Base-by-base conservation (phyloP, 2,113 vertebrate species). In the Megaleporinus macrocephalus region DNA sequence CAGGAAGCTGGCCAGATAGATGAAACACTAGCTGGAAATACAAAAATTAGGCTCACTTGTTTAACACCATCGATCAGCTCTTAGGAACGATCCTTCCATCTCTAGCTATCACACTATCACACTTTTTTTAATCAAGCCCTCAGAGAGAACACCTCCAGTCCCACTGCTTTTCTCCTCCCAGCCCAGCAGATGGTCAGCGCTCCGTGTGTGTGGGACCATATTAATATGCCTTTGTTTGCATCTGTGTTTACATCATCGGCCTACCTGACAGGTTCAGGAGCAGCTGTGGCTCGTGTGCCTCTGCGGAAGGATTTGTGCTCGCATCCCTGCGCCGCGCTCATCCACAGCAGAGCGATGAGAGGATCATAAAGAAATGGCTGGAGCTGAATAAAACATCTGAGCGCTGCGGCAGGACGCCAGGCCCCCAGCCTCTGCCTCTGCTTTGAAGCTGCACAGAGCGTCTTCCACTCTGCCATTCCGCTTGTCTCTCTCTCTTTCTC, bases 351-450 rank as follows among this genome's bases (percentile, higher is more conserved):
- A 72, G 81, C 55, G 62, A 83, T 78, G 36, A 78, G 33, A 47
- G 73, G 30, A 76, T 33, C 47, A 55, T 74, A 79, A 24, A 61
- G 57, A 61, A 18, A 61, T 61, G 57, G 57, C 57, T 61, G 6
- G 55, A 36, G 53, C 26, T 70, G 73, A 76, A 82, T 76, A 61
- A 82, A 76, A 57, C 73, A 76, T 77, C 55, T 72, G 74, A 26
- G 74, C 41, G 69, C 41, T 29, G 61, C 55, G 0, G 55, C 41
- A 22, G 81, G 81, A 27, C 55, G 61, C 55, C 10, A 15, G 49
- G 74, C 33, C 51, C 74, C 74, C 55, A 16, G 57, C 53, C 76
- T 51, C 73, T 59, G 26, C 53, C 26, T 22, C 18, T 12, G 61
- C 30, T 75, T 75, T 61, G 51, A 70, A 70, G 65, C 63, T 44